Evolutionary conservation across 2,113 vertebrate species (phyloP), one percentile per base, ranked within the genome.

Genomic region (Eidolon helvum): DNA sequence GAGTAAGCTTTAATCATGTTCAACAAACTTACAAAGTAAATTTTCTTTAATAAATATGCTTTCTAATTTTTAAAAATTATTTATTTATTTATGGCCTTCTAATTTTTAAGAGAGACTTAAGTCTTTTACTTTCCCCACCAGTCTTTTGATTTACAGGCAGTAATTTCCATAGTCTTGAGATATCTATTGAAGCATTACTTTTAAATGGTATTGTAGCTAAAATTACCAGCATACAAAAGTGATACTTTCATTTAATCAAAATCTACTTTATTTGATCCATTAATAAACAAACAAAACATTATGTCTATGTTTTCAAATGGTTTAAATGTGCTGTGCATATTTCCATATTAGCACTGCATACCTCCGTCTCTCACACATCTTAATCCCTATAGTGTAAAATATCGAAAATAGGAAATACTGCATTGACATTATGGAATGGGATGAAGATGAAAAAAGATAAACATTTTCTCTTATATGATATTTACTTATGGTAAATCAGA

Each of bases 201-300:
- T 63, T 69, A 89, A 90, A 84, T 85, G 53, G 26, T n/a, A 72
- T 10, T 65, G 0, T 45, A n/a, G 59, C 59, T 93, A 90, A 91
- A 93, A 90, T 16, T 74, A 66, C 65, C 40, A 94, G 33, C 57
- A 91, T 69, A 65, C 43, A 86, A 93, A 86, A 84, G 82, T 48
- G 53, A 7, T 38, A 66, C n/a, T 43, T 87, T 92, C n/a, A 78
- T 83, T 87, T 97, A 88, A 63, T 50, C 57, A 83, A 87, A 85
- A 87, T 86, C 35, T 93, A 75, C 53, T 93, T 69, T 38, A 84
- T 9, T 19, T 72, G 45, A 63, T 53, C 59, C 33, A 80, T 84
- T 82, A 45, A 15, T 71, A 9, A 95, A 18, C 78, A 21, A 87
- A 78, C 7, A 57, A 40, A 92, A 38, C 91, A 94, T 71, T 38